Conservation (phyloP, 2,797 vertebrate species). For the Gobionotothen gibberifrons region DNA sequence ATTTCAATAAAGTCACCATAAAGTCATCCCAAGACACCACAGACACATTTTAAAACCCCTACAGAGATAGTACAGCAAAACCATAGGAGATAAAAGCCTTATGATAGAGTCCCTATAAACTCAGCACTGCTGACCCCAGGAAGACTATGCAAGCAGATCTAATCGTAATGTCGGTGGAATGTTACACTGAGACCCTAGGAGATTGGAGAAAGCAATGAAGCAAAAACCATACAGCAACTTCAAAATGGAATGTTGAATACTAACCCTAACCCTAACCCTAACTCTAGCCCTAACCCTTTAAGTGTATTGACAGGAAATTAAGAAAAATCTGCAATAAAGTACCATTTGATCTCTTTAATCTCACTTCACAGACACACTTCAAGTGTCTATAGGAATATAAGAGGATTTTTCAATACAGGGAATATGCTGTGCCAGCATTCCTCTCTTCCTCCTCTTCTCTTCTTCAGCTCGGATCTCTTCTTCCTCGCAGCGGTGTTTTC, state of each 20-base stretch:
- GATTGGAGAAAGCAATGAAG: slow-evolving; percentile 23
- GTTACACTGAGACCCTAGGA: slow-evolving; percentile 22
- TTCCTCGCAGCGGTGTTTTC: slow-evolving; percentile 48
- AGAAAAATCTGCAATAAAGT: slow-evolving; percentile 9
- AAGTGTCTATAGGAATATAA: slow-evolving; percentile 20
- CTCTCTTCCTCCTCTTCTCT: slow-evolving; percentile 12
- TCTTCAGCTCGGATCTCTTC: slow-evolving; percentile 42
- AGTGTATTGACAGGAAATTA: slow-evolving; percentile 15
- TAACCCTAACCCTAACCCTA: too few relatives aligned
- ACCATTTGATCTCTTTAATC: slow-evolving; percentile 6
- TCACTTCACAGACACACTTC: slow-evolving; percentile 12
- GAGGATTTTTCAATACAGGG: slow-evolving; percentile 35
- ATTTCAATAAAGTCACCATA: slow-evolving; percentile 15
- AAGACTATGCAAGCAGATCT: slow-evolving; percentile 1
- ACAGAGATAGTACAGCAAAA: slow-evolving; percentile 8
- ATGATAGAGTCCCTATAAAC: slow-evolving; percentile 31
- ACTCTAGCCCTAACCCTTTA: background rate
- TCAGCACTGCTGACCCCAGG: slow-evolving; percentile 14
- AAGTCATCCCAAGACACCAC: slow-evolving; percentile 30
- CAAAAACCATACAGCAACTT: slow-evolving; percentile 3
- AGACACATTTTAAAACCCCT: slow-evolving; percentile 22
- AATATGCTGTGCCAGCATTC: slow-evolving; percentile 38
- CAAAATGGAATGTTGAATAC: slow-evolving; percentile 10
- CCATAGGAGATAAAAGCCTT: slow-evolving; percentile 15
- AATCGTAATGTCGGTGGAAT: slow-evolving; percentile 1